Evolutionary conservation across 2,797 vertebrate genomes (phyloP), one percentile per base, ranked within the genome.

Genomic region (Emydoidea blandingii): DNA sequence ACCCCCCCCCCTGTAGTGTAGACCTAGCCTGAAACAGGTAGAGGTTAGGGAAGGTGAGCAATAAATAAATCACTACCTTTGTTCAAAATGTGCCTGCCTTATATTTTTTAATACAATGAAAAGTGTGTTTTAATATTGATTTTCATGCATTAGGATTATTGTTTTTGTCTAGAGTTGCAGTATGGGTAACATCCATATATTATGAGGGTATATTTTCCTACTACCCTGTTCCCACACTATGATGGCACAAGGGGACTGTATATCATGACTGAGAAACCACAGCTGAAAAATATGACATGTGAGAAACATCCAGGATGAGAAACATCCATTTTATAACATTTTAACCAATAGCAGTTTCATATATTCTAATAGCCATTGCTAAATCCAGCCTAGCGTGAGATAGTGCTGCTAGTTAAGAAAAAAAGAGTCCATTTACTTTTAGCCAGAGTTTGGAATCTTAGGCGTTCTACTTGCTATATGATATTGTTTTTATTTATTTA

Each of bases 311-410:
- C 72, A 76, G 14, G 65, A 44, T 44, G 44, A 44, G 44, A 44
- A 44, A 44, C 44, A 44, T 44, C 44, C 1, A 57, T 95, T 93
- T 91, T 57, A 85, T 85, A 95, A 87, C 86, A 85, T 90, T 93
- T 87, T 83, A 86, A 74, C 41, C 85, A 85, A 91, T 53, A 49
- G 83, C 80, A 80, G 82, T 81, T 91, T 88, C 19, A 83, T 90
- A 85, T 92, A 96, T 94, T 95, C 95, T 21, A 68, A 68, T 37
- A 76, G 44, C 37, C 41, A 44, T 12, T 76, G 82, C 87, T 74
- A 88, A 88, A 92, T 56, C 21, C 85, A 83, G 91, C 27, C 85
- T 65, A n/a, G 52, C 47, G 16, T 12, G 25, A 78, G 59, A 72
- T 68, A 91, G 54, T n/a, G 56, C 76, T 68, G 5, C 29, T 83